phyloP scores from a whole-genome alignment of 2,797 vertebrate genomes.

The Brachyrhaphis roseni region DNA sequence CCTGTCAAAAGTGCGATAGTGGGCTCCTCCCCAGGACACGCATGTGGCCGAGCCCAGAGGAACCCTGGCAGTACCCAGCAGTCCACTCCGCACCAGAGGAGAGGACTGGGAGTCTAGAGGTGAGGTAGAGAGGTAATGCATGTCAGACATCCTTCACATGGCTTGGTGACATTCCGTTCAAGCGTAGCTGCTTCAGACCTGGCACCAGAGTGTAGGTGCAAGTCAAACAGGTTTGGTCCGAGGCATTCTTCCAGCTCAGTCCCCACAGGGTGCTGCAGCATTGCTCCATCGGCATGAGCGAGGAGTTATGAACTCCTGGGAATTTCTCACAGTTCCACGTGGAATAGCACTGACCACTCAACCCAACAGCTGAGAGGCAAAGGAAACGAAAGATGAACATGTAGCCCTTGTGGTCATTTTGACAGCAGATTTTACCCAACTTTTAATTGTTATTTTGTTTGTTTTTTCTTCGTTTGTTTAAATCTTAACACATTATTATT shows the following conservation, averaged over 20 bases:
- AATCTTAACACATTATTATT: not conserved
- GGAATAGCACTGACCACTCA: conserved; percentile 83
- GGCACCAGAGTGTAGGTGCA: conserved; percentile 81
- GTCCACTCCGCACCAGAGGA: conserved; percentile 67
- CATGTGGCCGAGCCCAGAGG: conserved; percentile 81
- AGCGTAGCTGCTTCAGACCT: conserved; percentile 67
- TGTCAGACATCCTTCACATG: not conserved
- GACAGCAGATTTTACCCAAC: not conserved
- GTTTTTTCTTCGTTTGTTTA: no score
- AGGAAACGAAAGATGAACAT: not conserved
- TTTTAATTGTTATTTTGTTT: not conserved
- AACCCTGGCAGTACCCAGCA: conserved; percentile 61
- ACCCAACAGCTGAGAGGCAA: conserved; percentile 56
- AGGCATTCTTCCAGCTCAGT: conserved; percentile 86
- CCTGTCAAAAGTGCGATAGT: conserved; percentile 88
- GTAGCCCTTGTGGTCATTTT: not conserved
- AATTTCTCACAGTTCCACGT: conserved; percentile 83
- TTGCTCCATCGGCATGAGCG: conserved; percentile 82
- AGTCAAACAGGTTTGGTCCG: conserved; percentile 80
- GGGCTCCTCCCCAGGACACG: conserved; percentile 85
- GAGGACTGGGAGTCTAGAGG: conserved; percentile 73
- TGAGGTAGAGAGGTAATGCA: not conserved
- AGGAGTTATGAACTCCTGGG: conserved; percentile 73
- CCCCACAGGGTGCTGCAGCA: conserved; percentile 87
- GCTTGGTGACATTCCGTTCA: not conserved